A percentile compares a stretch with the other conserved stretches of the same genome.
Conservation (phyloP, 2,113 vertebrate species). For the Rattus rattus region DNA sequence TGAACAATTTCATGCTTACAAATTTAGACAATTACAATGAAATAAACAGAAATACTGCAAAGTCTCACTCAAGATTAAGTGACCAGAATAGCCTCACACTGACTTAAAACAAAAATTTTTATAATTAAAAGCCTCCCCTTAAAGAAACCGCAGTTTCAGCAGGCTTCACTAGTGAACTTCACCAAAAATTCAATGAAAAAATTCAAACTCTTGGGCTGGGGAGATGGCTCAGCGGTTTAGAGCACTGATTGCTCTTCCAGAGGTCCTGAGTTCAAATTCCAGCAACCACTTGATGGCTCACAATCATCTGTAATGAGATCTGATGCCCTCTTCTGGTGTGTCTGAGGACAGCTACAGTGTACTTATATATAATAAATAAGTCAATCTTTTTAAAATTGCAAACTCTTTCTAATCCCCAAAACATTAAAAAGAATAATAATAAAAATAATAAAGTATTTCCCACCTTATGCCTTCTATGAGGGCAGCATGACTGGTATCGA, state of each 20-base stretch:
- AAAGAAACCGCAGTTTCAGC: background rate
- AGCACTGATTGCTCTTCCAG: no score
- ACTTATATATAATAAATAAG: no score
- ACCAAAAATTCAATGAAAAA: slow-evolving; percentile 2
- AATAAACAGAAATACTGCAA: background rate
- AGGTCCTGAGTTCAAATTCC: no score
- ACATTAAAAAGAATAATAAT: background rate
- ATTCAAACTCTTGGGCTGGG: background rate
- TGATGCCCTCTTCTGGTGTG: no score
- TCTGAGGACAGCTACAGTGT: no score
- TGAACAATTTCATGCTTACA: background rate
- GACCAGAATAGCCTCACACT: background rate
- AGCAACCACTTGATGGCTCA: no score
- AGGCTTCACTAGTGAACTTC: background rate
- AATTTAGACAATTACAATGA: background rate
- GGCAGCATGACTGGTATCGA: background rate
- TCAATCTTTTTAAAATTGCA: no score
- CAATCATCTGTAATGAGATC: no score
- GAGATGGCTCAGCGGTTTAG: no score
- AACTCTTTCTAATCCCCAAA: background rate
- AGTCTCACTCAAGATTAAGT: background rate
- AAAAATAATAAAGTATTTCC: background rate
- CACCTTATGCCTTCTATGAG: background rate
- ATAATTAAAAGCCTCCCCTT: background rate
- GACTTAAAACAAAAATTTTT: background rate